Conservation (phyloP, 1,140 invertebrate genomes). For the Parasteatoda tepidariorum region DNA sequence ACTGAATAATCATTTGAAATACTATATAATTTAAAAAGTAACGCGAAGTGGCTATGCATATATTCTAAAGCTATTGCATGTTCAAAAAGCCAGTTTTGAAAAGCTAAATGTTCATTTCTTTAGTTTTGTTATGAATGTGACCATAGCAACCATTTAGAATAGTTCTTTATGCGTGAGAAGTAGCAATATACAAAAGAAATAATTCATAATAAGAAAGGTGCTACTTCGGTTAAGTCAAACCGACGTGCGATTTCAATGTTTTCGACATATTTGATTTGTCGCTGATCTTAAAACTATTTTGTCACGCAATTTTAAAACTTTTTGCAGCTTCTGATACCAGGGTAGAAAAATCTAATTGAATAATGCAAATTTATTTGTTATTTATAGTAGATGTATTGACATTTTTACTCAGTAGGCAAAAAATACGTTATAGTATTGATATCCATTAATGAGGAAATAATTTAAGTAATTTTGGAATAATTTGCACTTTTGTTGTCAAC, state of each 20-base stretch:
- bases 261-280: slow-evolving; percentile 3
- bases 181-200: slow-evolving; percentile 13
- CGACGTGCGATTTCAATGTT: background rate
- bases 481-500: no score
- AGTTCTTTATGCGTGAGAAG: slow-evolving; percentile 10
- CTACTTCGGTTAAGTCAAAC: background rate
- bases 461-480: no score
- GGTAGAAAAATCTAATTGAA: no score
- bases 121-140: slow-evolving; percentile 36
- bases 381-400: no score
- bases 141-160: slow-evolving; percentile 12
- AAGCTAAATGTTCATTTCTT: slow-evolving; percentile 13
- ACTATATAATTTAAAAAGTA: no score
- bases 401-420: no score
- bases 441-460: no score
- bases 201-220: background rate
- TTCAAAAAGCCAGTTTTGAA: background rate
- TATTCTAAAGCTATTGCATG: background rate
- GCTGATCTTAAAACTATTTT: background rate
- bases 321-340: no score
- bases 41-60: background rate
- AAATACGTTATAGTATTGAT: no score
- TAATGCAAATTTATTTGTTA: no score
- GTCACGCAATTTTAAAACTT: background rate
- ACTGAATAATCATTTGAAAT: no score